These are phyloP conservation scores for Calvadosia cruxmelitensis DNA, from an alignment of 30 jellyfish, hydroid and myxozoan species.

Conservation along the genomic window DNA sequence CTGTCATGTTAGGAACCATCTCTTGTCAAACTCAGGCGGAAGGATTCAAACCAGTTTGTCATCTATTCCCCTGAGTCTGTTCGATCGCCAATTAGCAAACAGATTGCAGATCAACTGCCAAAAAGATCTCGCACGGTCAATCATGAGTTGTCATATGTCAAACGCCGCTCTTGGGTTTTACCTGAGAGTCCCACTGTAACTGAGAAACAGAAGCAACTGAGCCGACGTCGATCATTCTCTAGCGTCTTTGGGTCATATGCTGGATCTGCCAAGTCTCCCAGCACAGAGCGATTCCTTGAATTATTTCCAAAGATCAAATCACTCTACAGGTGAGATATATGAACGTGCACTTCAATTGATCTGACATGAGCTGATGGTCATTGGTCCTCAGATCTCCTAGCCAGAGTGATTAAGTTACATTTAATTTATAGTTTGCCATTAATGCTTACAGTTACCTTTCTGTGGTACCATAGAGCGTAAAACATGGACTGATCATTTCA, in stretches of 20 bases:
- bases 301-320: conserved; percentile 25
- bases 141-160: conserved; percentile 4
- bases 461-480: too few relatives aligned
- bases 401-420: too few relatives aligned
- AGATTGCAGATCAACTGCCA: background rate
- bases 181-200: conserved; percentile 77
- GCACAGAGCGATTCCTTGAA: conserved; percentile 33
- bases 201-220: conserved; percentile 49
- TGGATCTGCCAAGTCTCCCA: conserved; percentile 23
- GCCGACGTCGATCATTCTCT: conserved; percentile 27
- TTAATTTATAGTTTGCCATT: too few relatives aligned
- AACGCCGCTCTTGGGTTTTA: conserved; percentile 38
- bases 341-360: background rate
- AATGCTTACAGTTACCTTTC: too few relatives aligned
- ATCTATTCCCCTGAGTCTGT: background rate
- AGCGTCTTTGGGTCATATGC: conserved; percentile 40
- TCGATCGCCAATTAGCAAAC: background rate
- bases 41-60: background rate
- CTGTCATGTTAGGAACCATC: background rate
- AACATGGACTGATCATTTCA: too few relatives aligned
- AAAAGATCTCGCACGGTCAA: conserved; percentile 10
- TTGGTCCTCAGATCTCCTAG: too few relatives aligned
- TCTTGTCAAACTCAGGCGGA: background rate
- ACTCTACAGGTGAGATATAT: conserved; percentile 33
- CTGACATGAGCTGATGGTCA: too few relatives aligned